Conservation (phyloP, 2,888 invertebrate genomes). For the Pseudolycoriella hygida region DNA sequence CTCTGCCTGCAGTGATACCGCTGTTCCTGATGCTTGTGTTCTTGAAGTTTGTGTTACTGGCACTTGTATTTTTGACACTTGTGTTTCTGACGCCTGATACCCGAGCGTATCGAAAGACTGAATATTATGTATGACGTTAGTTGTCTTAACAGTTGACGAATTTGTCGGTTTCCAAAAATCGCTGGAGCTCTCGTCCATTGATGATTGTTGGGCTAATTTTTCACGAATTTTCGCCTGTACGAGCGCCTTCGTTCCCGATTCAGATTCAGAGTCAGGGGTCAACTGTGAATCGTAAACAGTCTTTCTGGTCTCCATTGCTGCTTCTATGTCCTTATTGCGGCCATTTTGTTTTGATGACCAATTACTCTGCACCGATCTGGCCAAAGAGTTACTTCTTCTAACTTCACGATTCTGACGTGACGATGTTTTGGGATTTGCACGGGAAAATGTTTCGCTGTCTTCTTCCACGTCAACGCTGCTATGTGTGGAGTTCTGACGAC, state of each 20-base stretch:
- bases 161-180: conserved; percentile 5
- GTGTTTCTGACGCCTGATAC: conserved; percentile 2
- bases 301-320: background rate
- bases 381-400: conserved; percentile 17
- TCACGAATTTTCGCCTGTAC: conserved; percentile 29
- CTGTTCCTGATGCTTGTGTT: conserved; percentile 6
- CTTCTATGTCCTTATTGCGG: background rate
- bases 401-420: conserved; percentile 13
- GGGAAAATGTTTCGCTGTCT: conserved; percentile 4
- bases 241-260: conserved; percentile 20
- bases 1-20: conserved; percentile 10
- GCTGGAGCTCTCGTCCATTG: conserved; percentile 10
- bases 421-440: conserved; percentile 12
- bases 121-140: background rate
- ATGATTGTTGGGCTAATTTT: conserved; percentile 18
- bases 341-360: conserved; percentile 19
- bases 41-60: conserved; percentile 13
- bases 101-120: background rate
- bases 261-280: conserved; percentile 25
- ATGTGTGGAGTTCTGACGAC: conserved; percentile 13
- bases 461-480: conserved; percentile 18
- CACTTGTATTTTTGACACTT: conserved; percentile 7
- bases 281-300: conserved; percentile 11
- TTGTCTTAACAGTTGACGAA: background rate
- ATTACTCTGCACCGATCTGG: conserved; percentile 22